Percentiles rank a stretch among this genome's conserved stretches.
phyloP scores from a whole-genome alignment of 2,888 invertebrate genomes.

The Syrista parreyssii region DNA sequence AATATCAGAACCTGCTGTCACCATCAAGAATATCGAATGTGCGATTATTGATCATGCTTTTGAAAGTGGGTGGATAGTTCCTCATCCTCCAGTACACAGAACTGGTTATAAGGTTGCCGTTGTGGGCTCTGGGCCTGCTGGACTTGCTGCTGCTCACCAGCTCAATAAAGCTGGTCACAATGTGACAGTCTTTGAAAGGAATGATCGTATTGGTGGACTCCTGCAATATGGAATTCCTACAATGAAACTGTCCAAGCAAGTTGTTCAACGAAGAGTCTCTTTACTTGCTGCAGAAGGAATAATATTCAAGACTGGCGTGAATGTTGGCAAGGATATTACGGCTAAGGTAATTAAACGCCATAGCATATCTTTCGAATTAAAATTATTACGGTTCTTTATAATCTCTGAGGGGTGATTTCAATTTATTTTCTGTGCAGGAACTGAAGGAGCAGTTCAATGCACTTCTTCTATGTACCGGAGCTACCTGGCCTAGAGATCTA shows the following conservation, averaged over 20 bases:
- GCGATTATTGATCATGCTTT: constrained; percentile 98
- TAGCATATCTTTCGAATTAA: not conserved
- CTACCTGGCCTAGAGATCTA: constrained; percentile 96
- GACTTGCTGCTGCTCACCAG: constrained; percentile 96
- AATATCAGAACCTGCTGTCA: constrained; percentile 96
- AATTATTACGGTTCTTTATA: not conserved
- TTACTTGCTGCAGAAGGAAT: constrained; percentile 92
- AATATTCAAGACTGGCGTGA: constrained; percentile 86
- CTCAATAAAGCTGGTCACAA: constrained; percentile 96
- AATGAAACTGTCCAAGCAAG: constrained; percentile 96
- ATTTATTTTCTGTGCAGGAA: constrained; percentile 35
- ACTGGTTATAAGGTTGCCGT: constrained; percentile 89
- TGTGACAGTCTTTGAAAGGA: constrained; percentile 97
- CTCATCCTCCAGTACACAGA: constrained; percentile 80
- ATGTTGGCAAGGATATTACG: constrained; percentile 92
- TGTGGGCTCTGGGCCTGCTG: constrained; percentile 94
- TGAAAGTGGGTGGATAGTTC: constrained; percentile 93
- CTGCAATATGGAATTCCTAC: constrained; percentile 98
- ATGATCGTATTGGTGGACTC: constrained; percentile 94
- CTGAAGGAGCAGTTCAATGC: constrained; percentile 73
- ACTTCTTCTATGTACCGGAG: constrained; percentile 89
- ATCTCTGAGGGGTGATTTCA: not conserved
- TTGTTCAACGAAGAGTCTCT: constrained; percentile 89
- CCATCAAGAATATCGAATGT: constrained; percentile 99
- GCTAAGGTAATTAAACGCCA: constrained; percentile 69